Evolutionary conservation across 2,888 invertebrate genomes (phyloP).

Genomic region (Dascillus cervinus): DNA sequence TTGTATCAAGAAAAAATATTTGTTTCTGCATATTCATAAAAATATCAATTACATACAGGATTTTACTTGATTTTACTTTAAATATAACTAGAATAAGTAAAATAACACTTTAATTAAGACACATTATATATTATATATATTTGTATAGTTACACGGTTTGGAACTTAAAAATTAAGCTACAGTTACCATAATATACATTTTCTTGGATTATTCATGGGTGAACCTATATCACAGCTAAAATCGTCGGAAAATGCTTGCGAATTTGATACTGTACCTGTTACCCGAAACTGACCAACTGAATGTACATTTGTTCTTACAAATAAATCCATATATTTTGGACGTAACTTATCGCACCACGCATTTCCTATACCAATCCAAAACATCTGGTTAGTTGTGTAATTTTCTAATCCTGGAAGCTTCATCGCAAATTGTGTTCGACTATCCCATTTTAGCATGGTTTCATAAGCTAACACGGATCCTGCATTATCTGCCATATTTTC

Average conservation of each 20-base stretch:
- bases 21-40: no score
- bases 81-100: no score
- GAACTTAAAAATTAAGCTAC: not conserved
- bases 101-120: no score
- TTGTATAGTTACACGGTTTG: not conserved
- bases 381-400: conserved; percentile 2
- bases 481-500: conserved; percentile 6
- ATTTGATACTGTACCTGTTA: conserved; percentile 4
- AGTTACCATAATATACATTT: conserved; percentile 7
- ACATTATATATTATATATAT: no score
- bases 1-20: no score
- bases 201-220: not conserved
- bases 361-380: conserved; percentile 8
- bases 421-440: not conserved
- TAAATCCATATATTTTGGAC: not conserved
- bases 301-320: conserved; percentile 1
- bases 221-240: conserved; percentile 1
- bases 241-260: conserved; percentile 2
- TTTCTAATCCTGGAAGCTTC: conserved; percentile 5
- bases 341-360: conserved; percentile 5
- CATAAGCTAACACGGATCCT: conserved; percentile 1
- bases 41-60: no score
- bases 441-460: conserved; percentile 3
- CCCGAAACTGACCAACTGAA: conserved; percentile 3
- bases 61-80: no score